A percentile compares a stretch with the other conserved stretches of the same genome.
These are phyloP conservation scores for Apaloderma vittatum DNA, from an alignment of 2,113 vertebrate species.

Conservation along the genomic window DNA sequence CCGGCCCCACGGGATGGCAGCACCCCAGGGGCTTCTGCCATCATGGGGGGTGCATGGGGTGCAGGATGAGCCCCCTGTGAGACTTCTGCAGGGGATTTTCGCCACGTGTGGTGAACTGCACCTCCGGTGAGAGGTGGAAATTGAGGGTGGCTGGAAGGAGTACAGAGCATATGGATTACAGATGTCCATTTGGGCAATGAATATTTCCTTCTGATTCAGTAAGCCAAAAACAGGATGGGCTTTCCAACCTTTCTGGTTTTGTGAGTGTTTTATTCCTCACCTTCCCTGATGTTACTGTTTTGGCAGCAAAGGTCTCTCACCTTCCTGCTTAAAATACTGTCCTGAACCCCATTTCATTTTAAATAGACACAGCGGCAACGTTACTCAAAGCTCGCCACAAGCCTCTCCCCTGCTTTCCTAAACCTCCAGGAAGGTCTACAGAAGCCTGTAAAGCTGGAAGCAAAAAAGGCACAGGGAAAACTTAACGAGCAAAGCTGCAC, in stretches of 20 bases:
- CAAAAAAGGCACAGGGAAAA: not conserved
- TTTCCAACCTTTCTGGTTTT: not conserved
- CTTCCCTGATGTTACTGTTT: not conserved
- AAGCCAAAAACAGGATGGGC: rapidly evolving
- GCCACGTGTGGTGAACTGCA: rapidly evolving
- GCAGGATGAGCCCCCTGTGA: not conserved
- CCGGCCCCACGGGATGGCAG: not conserved
- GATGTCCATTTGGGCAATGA: no score
- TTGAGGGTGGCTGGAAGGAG: not conserved
- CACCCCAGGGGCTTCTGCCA: not conserved
- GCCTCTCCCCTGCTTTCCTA: not conserved
- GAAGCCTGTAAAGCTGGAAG: not conserved
- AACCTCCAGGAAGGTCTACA: not conserved
- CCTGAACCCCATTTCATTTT: not conserved
- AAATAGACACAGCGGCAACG: not conserved
- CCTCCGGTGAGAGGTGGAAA: rapidly evolving
- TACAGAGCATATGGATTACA: not conserved
- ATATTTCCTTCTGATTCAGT: not conserved
- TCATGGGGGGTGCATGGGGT: no score
- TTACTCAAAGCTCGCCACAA: rapidly evolving
- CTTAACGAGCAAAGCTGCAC: not conserved
- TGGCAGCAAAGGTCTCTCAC: not conserved
- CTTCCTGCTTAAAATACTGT: not conserved
- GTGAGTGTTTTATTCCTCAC: not conserved
- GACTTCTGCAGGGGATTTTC: not conserved